Base-by-base conservation (phyloP, 2,797 vertebrate genomes). In the Gymnopithys bicolor region DNA sequence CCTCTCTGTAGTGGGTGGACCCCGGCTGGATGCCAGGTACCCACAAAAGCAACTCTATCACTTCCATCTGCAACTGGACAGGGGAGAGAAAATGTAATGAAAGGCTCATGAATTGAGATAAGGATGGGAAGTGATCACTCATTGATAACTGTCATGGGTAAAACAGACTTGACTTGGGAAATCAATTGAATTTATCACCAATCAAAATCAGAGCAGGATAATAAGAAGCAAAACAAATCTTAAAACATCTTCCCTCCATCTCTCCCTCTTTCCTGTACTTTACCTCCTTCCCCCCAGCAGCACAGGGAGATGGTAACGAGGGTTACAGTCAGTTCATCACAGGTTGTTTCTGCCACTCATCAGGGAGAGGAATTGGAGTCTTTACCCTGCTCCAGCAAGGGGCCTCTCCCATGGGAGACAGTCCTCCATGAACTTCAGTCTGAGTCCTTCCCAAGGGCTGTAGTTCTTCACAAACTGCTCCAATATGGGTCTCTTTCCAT, bases 31-130 rank as follows among this genome's bases (percentile, higher is more conserved):
- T n/a, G 7, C 12, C 19, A 35, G 22, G 22, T 35, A 16, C 8
- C 9, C 2, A 5, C 25, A 32, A 32, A 12, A 49, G 49, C 35
- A 0, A 0, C 35, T 48, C 11, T 35, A 1, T 48, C 10, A 4
- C 9, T 86, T 8, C 21, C 21, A 30, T 52, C 12, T 60, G n/a
- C 41, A 68, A 24, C 11, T 68, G 19, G 13, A 21, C 19, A 37
- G 19, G 19, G 23, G 13, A 37, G 5, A 68, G 19, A 53, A 39
- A 9, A 17, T 3, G 19, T 33, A 3, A 49, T 22, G 28, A 46
- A 60, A 39, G 19, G 5, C 27, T 60, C 24, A 9, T 53, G 48
- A 46, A 18, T 11, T 60, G 46, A 60, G 19, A 45, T 46, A 6
- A 46, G 13, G n/a, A 52, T 16, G 18, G 19, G 19, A 23, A 52